Base-by-base conservation (phyloP, 1,140 invertebrate species). In the Philotrypesis tridentata region DNA sequence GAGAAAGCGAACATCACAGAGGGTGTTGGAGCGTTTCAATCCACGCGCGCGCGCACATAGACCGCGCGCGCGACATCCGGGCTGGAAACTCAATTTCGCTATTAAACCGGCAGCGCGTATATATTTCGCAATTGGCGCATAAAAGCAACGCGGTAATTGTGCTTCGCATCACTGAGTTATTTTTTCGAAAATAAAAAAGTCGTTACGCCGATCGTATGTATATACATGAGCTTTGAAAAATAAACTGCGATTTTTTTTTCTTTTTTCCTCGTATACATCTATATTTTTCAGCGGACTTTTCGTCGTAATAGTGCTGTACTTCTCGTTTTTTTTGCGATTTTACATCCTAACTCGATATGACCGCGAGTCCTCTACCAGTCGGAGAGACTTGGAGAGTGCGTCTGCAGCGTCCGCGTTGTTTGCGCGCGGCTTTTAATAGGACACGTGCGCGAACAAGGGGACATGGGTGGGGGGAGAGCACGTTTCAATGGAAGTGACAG, bases 61-160 rank as follows among this genome's bases (percentile, higher is more conserved):
- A 23, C 68, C 43, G 33, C 17, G 6, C 31, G 31, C n/a, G 79
- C 31, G 70, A 78, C 70, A 73, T 80, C 37, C 21, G 33, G 27
- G 27, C 61, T 43, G 14, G n/a, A 75, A 81, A 81, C 68, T 75
- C 33, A n/a, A 81, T 75, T 81, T 75, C 40, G 25, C 72, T 81
- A 81, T 81, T 37, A 75, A 81, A 37, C 72, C 25, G 67, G 55
- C 60, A 17, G 79, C 27, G 79, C 27, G 12, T 27, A 27, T 37
- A 72, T 37, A 37, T 23, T 40, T 27, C 61, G 60, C 37, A 74
- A 80, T 67, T 67, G 60, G 74, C 31, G 40, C 48, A 74, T 74
- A 67, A 65, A 63, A 67, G 61, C 60, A 80, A 80, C 61, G 48
- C 23, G 55, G 65, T 79, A 72, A 71, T 31, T n/a, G 37, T 43